Base-by-base conservation (phyloP, 2,113 vertebrate genomes). In the Phyllopteryx taeniolatus region DNA sequence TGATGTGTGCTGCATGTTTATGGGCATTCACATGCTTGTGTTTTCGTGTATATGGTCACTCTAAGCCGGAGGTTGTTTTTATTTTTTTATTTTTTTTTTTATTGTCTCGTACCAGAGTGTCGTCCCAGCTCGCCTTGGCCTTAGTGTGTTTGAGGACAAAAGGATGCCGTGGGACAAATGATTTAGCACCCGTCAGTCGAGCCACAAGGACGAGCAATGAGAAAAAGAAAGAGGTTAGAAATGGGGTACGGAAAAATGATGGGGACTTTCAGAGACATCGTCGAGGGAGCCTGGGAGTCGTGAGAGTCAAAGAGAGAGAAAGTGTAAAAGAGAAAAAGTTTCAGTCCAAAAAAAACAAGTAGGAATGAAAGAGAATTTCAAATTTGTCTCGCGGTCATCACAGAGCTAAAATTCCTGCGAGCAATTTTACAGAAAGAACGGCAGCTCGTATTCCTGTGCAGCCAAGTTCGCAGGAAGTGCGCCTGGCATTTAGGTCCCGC, bases 151-250 rank as follows among this genome's bases (percentile, higher is more conserved):
- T 84, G 84, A 81, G 83, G 90, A 90, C 86, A 85, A 88, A 86
- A 78, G 87, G 86, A 86, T 69, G 81, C 78, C 68, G 68, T 17
- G 80, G 88, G 83, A 88, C 84, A 87, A 85, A 88, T 87, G 86
- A 91, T 89, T 88, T 88, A 91, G 85, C 85, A 83, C 81, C 86
- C 82, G 88, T 78, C 90, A 83, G 73, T 89, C 89, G 89, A 77
- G 43, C 76, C 73, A 78, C 85, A 87, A 85, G 87, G 85, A 83
- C 83, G 2, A 72, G 69, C 67, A 78, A 85, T 83, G 87, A 82
- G 79, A 79, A 76, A 76, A 77, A 71, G 83, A 83, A 79, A 68
- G 85, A 87, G 85, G 85, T 89, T 86, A 86, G 63, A 78, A 73
- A 73, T 22, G 60, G 69, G 7, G 76, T 67, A 43, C 49, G 71